Conservation (phyloP, 2,797 vertebrate species). For the Cheracebus regulus region DNA sequence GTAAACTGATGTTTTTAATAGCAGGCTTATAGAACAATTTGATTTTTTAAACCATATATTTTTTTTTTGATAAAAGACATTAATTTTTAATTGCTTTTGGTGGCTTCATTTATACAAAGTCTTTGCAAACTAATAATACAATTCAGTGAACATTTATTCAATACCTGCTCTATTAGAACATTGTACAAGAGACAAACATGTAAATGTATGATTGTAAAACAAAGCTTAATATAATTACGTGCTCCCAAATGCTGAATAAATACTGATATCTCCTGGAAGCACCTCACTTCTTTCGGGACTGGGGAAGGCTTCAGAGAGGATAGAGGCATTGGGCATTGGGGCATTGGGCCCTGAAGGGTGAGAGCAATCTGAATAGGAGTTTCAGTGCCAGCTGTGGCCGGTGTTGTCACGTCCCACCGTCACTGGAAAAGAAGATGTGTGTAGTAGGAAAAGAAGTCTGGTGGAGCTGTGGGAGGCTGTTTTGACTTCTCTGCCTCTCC, state of each 20-base stretch:
- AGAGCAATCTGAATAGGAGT: slow-evolving; percentile 32
- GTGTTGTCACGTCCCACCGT: background rate
- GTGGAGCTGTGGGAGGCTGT: slow-evolving; percentile 46
- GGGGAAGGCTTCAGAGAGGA: background rate
- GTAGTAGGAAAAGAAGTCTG: slow-evolving; percentile 42
- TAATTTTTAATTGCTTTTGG: slow-evolving; percentile 35
- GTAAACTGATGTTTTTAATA: background rate
- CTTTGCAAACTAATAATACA: slow-evolving; percentile 33
- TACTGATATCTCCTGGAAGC: background rate
- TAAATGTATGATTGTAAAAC: background rate
- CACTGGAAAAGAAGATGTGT: slow-evolving; percentile 28
- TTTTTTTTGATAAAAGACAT: slow-evolving; percentile 25
- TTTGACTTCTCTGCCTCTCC: slow-evolving; percentile 63
- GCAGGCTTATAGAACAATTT: background rate
- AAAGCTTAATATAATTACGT: background rate
- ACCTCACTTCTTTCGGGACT: background rate
- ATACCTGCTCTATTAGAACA: background rate
- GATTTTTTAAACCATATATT: slow-evolving; percentile 35
- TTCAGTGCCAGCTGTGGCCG: slow-evolving; percentile 44
- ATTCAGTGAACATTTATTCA: background rate
- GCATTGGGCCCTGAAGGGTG: background rate
- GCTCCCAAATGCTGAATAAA: background rate
- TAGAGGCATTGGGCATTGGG: background rate
- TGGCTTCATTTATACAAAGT: slow-evolving; percentile 25
- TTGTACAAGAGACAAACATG: background rate